Evolutionary conservation across 2,797 vertebrate genomes (phyloP).

Genomic region (Yasuhikotakia modesta): DNA sequence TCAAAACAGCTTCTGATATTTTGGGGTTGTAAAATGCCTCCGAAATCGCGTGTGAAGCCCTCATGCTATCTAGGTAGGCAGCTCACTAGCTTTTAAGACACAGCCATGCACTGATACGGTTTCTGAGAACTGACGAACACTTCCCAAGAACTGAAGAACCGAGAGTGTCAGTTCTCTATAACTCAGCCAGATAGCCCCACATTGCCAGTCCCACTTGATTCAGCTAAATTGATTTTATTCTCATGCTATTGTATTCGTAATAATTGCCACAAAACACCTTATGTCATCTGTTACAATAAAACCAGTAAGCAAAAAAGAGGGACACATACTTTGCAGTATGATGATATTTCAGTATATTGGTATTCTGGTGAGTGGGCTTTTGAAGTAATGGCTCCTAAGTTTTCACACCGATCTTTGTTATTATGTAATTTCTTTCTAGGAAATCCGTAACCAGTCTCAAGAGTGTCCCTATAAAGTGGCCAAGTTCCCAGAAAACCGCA

Average conservation of each 20-base stretch:
- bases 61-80: constrained; percentile 47
- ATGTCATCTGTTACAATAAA: neutral
- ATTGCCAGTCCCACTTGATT: neutral
- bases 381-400: neutral
- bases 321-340: neutral
- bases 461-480: constrained; percentile 92
- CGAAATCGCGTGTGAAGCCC: neutral
- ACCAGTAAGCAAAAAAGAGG: neutral
- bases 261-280: neutral
- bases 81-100: constrained; percentile 46
- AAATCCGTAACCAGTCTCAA: constrained; percentile 92
- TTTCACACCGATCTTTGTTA: constrained; percentile 21
- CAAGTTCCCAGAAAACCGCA: constrained; percentile 93
- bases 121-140: constrained; percentile 54
- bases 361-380: neutral
- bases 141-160: constrained; percentile 47
- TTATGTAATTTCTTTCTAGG: constrained; percentile 75
- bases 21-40: neutral
- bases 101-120: constrained; percentile 45
- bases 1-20: neutral
- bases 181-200: constrained; percentile 15
- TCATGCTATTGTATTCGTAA: neutral
- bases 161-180: constrained; percentile 36
- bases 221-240: neutral
- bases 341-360: neutral